Conservation (phyloP, 1,140 invertebrate genomes). For the Odontomachus brunneus region DNA sequence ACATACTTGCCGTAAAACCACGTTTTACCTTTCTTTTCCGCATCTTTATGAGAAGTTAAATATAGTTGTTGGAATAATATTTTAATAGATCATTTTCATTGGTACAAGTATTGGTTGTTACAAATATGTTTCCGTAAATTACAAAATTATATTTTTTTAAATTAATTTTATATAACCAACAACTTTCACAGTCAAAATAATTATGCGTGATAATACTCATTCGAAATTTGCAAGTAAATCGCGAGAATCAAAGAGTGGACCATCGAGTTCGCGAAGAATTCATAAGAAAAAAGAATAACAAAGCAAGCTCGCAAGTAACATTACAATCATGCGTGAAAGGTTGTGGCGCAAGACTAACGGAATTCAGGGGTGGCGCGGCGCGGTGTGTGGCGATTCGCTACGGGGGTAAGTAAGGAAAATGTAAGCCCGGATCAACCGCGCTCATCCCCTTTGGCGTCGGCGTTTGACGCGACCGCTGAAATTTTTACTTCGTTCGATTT, state of each 20-base stretch:
- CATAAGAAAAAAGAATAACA: not conserved
- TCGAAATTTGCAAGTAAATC: not conserved
- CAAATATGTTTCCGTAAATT: not conserved
- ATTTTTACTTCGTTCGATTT: constrained; percentile 83
- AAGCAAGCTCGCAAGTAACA: constrained; percentile 10
- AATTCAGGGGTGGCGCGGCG: constrained; percentile 14
- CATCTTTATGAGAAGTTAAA: no score
- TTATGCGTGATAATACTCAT: no score
- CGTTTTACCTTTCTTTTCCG: no score
- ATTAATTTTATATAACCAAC: not conserved
- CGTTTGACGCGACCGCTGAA: constrained; percentile 82
- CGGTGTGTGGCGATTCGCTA: not conserved
- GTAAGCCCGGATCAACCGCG: constrained; percentile 79
- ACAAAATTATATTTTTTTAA: not conserved
- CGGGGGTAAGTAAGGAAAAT: constrained; percentile 77
- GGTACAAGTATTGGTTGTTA: not conserved
- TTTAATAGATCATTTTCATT: not conserved
- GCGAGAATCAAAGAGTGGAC: not conserved
- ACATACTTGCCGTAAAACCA: no score
- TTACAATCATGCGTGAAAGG: constrained; percentile 44
- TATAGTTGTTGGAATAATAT: no score
- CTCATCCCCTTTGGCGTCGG: constrained; percentile 79
- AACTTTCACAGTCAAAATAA: not conserved
- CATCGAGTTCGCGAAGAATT: not conserved
- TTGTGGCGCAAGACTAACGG: constrained; percentile 9